A percentile compares a stretch with the other conserved stretches of the same genome.
phyloP scores from a whole-genome alignment of 2,797 vertebrate genomes.

The Pipistrellus nathusii region DNA sequence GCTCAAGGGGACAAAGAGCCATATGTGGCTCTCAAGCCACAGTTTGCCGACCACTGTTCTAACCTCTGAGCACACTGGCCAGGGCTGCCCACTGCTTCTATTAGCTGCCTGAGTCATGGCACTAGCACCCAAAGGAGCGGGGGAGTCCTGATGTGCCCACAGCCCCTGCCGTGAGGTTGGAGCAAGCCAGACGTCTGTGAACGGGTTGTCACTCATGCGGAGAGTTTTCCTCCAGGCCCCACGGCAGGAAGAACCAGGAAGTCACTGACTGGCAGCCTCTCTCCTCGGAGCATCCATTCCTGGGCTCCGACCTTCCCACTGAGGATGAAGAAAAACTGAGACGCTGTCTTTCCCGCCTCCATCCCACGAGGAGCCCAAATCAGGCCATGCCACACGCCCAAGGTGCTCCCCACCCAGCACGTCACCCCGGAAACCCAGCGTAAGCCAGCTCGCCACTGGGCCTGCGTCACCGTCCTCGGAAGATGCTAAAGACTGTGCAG shows the following conservation, averaged over 20 bases:
- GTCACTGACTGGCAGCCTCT: background rate
- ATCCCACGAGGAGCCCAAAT: background rate
- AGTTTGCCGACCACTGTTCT: no score
- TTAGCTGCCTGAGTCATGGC: no score
- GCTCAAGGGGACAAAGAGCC: no score
- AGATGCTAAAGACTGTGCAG: background rate
- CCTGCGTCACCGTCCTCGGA: no score
- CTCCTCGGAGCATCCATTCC: no score
- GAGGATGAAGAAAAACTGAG: background rate
- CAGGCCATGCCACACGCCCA: rapidly evolving
- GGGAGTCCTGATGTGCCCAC: background rate
- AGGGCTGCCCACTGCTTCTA: no score
- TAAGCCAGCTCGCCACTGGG: background rate
- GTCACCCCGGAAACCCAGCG: rapidly evolving
- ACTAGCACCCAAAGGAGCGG: background rate
- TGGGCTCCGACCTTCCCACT: background rate
- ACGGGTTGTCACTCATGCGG: background rate
- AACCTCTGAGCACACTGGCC: no score
- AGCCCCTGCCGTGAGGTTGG: background rate
- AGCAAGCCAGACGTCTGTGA: background rate
- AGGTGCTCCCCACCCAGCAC: background rate
- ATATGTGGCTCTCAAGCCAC: no score
- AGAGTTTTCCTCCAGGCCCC: background rate
- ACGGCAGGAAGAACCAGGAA: background rate
- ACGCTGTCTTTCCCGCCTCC: background rate